phyloP scores from a whole-genome alignment of 2,797 vertebrate species.

The Selene dorsalis region DNA sequence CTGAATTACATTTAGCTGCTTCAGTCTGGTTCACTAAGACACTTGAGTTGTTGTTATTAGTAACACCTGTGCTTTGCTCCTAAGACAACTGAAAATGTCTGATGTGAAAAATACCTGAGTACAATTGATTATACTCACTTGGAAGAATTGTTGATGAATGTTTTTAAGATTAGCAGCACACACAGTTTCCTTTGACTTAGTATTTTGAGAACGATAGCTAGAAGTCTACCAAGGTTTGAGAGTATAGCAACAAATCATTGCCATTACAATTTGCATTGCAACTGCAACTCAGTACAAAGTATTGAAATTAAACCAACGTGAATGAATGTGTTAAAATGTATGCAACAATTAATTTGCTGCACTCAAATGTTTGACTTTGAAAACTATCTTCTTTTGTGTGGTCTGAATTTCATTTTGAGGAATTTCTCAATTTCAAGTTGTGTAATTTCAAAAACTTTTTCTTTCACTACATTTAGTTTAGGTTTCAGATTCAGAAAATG shows the following conservation, averaged over 20 bases:
- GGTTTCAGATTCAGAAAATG: neutral
- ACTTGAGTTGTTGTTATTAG: neutral
- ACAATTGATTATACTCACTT: neutral
- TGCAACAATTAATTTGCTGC: neutral
- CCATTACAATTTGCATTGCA: neutral
- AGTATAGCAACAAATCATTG: neutral
- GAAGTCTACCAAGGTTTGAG: neutral
- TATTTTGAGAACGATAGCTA: neutral
- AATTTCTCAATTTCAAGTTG: neutral
- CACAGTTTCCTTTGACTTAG: neutral
- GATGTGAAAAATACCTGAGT: neutral
- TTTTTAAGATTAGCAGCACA: neutral
- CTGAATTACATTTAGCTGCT: too few relatives aligned
- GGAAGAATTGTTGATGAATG: neutral
- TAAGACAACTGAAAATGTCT: neutral
- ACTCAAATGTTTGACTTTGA: neutral
- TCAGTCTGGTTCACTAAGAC: neutral
- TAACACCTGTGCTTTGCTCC: neutral
- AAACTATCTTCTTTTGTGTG: neutral
- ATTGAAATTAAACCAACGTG: neutral
- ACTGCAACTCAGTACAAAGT: neutral
- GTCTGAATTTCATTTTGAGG: neutral
- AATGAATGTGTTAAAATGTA: too few relatives aligned
- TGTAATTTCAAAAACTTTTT: neutral
- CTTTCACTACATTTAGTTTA: neutral